Base-by-base conservation (phyloP, 2,888 invertebrate species). In the Agrilus cyanescens region DNA sequence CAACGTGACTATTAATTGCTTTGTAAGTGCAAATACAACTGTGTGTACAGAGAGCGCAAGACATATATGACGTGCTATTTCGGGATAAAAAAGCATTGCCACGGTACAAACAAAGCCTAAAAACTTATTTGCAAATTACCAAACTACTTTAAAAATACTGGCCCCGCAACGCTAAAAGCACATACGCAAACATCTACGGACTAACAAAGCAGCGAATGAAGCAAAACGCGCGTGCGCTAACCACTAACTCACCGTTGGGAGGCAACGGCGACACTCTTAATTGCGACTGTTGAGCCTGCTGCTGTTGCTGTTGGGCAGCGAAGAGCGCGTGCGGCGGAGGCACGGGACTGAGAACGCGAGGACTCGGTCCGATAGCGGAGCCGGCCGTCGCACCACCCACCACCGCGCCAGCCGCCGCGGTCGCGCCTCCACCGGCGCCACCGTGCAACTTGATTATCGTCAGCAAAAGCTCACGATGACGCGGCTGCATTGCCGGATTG, bases 401-500 rank as follows among this genome's bases (percentile, higher is more conserved):
- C 25, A 39, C 29, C 33, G 38, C 20, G 30, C 44, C 20, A 14
- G 36, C 41, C 13, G 36, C 38, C 38, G 45, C 39, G 46, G 46
- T 12, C 40, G 43, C 40, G 10, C 18, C 14, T 32, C 46, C 45
- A 34, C 50, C 45, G 38, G 37, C 39, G 25, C 37, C 32, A 37
- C 60, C 61, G 41, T 72, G 72, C 55, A 72, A 61, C 55, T 75
- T 79, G 45, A 85, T 65, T 44, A 84, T 81, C 47, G 78, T 76
- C 47, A 76, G 70, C 50, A 85, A 69, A 55, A 83, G 72, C 53
- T 85, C 85, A 32, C 82, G 75, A 57, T 85, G 82, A 12, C 82
- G 76, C 54, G 76, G 78, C 59, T 82, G 82, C 66, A 82, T 72
- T 12, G 79, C 80, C 2, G 82, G 80, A 66, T 85, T 85, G 57